Percentiles rank a stretch among this genome's conserved stretches.
phyloP scores from a whole-genome alignment of 2,888 invertebrate species.

The Philopedon plagiatum region DNA sequence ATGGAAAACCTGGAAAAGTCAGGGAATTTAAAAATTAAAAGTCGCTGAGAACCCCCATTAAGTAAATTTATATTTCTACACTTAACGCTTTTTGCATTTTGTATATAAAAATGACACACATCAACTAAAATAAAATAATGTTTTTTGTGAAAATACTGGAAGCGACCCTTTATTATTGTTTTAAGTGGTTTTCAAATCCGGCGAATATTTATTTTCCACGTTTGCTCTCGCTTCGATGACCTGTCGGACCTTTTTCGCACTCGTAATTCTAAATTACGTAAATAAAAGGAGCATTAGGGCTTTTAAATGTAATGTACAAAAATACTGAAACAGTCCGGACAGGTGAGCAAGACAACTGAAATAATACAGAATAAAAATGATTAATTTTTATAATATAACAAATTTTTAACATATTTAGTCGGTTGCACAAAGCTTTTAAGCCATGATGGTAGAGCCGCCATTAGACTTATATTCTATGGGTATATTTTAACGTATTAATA shows the following conservation, averaged over 20 bases:
- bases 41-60: background rate
- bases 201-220: background rate
- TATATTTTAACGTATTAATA: no score
- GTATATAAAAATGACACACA: background rate
- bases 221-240: background rate
- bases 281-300: background rate
- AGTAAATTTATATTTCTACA: background rate
- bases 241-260: conserved; percentile 1
- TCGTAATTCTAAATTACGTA: background rate
- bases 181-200: background rate
- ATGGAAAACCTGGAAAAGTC: no score
- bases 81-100: background rate
- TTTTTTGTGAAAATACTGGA: background rate
- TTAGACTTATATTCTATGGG: no score
- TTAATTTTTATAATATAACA: no score
- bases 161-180: background rate
- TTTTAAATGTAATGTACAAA: background rate
- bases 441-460: no score
- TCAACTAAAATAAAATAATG: background rate
- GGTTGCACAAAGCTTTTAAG: no score
- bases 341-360: background rate
- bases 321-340: no score
- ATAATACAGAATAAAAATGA: background rate
- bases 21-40: no score
- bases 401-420: no score